phyloP scores from a whole-genome alignment of 2,888 invertebrate species.

The Apamea anceps region DNA sequence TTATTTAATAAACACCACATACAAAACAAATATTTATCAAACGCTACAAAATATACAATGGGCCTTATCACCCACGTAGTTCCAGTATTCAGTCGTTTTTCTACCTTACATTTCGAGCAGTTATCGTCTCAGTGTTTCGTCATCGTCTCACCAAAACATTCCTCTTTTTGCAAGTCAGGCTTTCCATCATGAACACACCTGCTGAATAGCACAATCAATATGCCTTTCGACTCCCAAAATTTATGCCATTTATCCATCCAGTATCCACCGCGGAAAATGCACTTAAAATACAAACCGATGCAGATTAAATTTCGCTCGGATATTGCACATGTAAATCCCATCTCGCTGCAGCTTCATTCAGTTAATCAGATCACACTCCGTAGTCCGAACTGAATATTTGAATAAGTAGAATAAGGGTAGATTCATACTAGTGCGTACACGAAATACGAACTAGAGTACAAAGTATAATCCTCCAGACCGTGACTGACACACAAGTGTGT shows the following conservation, averaged over 20 bases:
- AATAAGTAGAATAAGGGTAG: slow-evolving; percentile 21
- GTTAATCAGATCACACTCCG: slow-evolving; percentile 33
- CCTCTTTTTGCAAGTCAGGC: too few relatives aligned
- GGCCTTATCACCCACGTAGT: too few relatives aligned
- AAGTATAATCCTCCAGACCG: background rate
- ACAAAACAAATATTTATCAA: too few relatives aligned
- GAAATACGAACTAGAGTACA: background rate
- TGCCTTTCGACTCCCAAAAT: background rate
- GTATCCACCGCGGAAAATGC: background rate
- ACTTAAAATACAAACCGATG: slow-evolving; percentile 12
- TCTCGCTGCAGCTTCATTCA: slow-evolving; percentile 41
- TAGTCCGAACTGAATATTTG: slow-evolving; percentile 16
- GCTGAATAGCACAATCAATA: background rate
- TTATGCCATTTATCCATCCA: background rate
- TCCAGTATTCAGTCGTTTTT: background rate
- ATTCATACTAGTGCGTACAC: background rate
- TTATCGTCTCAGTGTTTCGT: background rate
- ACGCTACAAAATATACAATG: too few relatives aligned
- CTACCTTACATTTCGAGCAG: background rate
- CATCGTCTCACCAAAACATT: background rate
- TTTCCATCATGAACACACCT: background rate
- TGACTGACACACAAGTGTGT: too few relatives aligned
- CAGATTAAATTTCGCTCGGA: slow-evolving; percentile 30
- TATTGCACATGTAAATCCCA: slow-evolving; percentile 45
- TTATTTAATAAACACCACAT: too few relatives aligned